phyloP scores from a whole-genome alignment of 2,888 invertebrate species.

The Brachycybe producta region DNA sequence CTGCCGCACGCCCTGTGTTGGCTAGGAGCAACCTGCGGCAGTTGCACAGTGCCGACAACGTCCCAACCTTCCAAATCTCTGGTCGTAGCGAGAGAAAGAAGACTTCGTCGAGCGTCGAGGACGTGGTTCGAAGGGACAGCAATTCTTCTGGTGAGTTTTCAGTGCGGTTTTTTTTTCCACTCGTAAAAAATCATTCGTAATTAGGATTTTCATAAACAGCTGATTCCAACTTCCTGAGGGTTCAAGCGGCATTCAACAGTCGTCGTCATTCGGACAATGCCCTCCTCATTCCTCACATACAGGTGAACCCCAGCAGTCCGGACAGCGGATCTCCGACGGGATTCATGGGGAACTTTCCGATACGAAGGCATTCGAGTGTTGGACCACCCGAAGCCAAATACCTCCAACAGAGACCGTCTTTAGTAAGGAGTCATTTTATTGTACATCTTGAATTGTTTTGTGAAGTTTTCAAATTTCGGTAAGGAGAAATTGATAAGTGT shows the following conservation, averaged over 20 bases:
- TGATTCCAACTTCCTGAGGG: conserved; percentile 72
- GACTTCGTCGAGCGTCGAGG: conserved; percentile 80
- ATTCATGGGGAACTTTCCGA: conserved; percentile 51
- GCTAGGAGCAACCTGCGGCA: conserved; percentile 44
- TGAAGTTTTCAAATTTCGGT: no score
- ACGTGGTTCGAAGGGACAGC: conserved; percentile 70
- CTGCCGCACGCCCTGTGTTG: no score
- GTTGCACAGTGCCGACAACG: conserved; percentile 73
- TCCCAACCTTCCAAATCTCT: conserved; percentile 76
- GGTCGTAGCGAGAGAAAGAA: conserved; percentile 49
- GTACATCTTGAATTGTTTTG: neutral
- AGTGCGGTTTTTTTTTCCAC: neutral
- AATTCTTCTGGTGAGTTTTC: conserved; percentile 45
- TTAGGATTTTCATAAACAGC: neutral
- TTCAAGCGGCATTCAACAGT: conserved; percentile 66
- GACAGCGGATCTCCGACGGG: conserved; percentile 44
- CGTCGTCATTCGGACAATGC: conserved; percentile 84
- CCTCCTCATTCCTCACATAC: conserved; percentile 68
- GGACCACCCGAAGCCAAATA: conserved; percentile 59
- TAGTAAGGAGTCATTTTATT: no score
- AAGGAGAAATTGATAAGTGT: no score
- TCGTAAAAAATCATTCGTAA: no score
- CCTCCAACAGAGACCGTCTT: conserved; percentile 48
- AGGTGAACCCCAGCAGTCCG: conserved; percentile 75
- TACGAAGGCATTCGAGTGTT: conserved; percentile 78